These are phyloP conservation scores for Asteroscopus sphinx DNA, from an alignment of 2,888 invertebrate species.

Conservation along the genomic window DNA sequence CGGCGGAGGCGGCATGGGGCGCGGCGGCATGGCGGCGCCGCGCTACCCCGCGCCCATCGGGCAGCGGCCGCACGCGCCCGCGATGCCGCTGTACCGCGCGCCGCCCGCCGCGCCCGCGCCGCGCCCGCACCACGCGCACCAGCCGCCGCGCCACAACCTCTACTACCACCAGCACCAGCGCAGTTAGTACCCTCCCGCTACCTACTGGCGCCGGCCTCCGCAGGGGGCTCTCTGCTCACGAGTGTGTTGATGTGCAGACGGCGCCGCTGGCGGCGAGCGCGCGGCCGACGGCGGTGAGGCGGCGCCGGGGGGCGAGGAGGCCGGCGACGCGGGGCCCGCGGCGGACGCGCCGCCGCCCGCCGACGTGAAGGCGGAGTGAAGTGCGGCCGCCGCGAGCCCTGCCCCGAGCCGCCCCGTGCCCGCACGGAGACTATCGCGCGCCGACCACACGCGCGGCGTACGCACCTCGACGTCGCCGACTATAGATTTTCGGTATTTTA, in stretches of 20 bases:
- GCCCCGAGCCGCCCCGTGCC: constrained; percentile 59
- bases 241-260: constrained; percentile 63
- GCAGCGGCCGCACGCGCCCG: constrained; percentile 87
- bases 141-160: constrained; percentile 72
- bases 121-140: constrained; percentile 71
- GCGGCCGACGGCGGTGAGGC: constrained; percentile 68
- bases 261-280: constrained; percentile 73
- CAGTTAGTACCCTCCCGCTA: constrained; percentile 74
- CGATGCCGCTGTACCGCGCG: constrained; percentile 79
- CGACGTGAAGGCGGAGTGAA: constrained; percentile 69
- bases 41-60: constrained; percentile 89
- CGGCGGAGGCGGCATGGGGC: constrained; percentile 65
- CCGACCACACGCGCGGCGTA: constrained; percentile 49
- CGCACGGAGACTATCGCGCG: constrained; percentile 50
- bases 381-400: constrained; percentile 76
- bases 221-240: constrained; percentile 39
- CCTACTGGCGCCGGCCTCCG: constrained; percentile 25
- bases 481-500: constrained; percentile 84
- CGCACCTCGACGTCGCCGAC: constrained; percentile 60
- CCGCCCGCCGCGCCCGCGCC: constrained; percentile 64
- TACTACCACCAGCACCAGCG: constrained; percentile 87
- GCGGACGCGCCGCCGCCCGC: constrained; percentile 64
- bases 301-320: constrained; percentile 64
- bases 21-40: constrained; percentile 78
- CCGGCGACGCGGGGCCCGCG: constrained; percentile 64